phyloP scores from a whole-genome alignment of 2,888 invertebrate species.

The Mycalesis mineus region DNA sequence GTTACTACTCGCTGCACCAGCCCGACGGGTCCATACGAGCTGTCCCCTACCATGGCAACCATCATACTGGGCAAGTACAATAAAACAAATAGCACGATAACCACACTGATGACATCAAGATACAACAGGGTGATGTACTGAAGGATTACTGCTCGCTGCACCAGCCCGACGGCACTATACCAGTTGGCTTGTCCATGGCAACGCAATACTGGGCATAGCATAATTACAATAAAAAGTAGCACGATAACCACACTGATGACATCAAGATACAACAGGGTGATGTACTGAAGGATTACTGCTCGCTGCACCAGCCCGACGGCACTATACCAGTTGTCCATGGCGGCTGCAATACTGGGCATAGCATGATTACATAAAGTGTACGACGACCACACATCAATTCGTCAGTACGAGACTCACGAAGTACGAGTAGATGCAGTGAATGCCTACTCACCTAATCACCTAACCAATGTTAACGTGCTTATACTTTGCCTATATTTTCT shows the following conservation, averaged over 20 bases:
- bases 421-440: too few species aligned
- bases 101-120: slow-evolving; percentile 73
- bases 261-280: slow-evolving; percentile 70
- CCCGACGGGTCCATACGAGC: too few species aligned
- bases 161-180: slow-evolving; percentile 52
- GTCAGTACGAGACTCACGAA: too few species aligned
- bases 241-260: slow-evolving; percentile 72
- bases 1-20: too few species aligned
- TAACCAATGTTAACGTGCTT: too few species aligned
- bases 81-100: slow-evolving; percentile 50
- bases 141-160: slow-evolving; percentile 62
- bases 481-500: too few species aligned
- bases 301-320: slow-evolving; percentile 66
- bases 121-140: slow-evolving; percentile 69
- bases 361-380: too few species aligned
- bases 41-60: not conserved
- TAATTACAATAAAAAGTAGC: slow-evolving; percentile 32
- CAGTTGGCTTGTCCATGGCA: not conserved
- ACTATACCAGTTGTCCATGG: slow-evolving; percentile 64
- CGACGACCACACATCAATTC: too few species aligned
- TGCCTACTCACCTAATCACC: too few species aligned
- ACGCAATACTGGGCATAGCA: not conserved
- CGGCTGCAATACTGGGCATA: slow-evolving; percentile 46
- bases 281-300: slow-evolving; percentile 63
- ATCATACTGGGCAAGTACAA: not conserved